Evolutionary conservation across 2,888 invertebrate species (phyloP).

Genomic region (Amblyjoppa fuscipennis): DNA sequence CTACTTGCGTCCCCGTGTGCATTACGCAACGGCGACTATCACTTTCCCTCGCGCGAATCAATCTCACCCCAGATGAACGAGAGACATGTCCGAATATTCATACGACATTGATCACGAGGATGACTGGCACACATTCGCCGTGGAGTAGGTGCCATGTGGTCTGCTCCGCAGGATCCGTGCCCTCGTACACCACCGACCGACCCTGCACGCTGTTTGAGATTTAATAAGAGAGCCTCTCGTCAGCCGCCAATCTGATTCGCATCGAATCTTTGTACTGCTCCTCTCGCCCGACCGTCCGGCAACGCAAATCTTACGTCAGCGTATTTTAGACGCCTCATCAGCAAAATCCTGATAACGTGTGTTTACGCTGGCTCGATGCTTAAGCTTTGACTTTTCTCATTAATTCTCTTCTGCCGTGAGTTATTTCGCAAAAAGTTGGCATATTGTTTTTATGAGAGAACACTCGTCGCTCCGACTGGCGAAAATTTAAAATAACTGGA

Average conservation of each 20-base stretch:
- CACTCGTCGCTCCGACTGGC: conserved; percentile 6
- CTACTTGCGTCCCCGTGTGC: conserved; percentile 16
- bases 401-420: too few species aligned
- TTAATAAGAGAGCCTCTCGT: conserved; percentile 73
- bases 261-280: conserved; percentile 63
- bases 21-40: conserved; percentile 57
- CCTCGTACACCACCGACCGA: conserved; percentile 37
- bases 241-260: conserved; percentile 76
- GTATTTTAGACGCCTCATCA: conserved; percentile 21
- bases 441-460: conserved; percentile 41
- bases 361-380: too few species aligned
- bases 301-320: conserved; percentile 52
- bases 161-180: conserved; percentile 41
- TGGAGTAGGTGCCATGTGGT: conserved; percentile 69
- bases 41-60: conserved; percentile 66
- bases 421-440: too few species aligned
- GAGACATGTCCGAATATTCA: conserved; percentile 77
- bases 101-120: conserved; percentile 75
- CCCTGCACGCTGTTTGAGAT: conserved; percentile 47
- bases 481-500: neutral
- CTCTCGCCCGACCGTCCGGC: conserved; percentile 20
- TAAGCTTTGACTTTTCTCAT: too few species aligned
- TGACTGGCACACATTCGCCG: conserved; percentile 72
- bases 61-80: conserved; percentile 72
- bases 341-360: conserved; percentile 3